A percentile compares a stretch with the other conserved stretches of the same genome.
Evolutionary conservation across 2,797 vertebrate genomes (phyloP).

Genomic region (Phalanger gymnotis): DNA sequence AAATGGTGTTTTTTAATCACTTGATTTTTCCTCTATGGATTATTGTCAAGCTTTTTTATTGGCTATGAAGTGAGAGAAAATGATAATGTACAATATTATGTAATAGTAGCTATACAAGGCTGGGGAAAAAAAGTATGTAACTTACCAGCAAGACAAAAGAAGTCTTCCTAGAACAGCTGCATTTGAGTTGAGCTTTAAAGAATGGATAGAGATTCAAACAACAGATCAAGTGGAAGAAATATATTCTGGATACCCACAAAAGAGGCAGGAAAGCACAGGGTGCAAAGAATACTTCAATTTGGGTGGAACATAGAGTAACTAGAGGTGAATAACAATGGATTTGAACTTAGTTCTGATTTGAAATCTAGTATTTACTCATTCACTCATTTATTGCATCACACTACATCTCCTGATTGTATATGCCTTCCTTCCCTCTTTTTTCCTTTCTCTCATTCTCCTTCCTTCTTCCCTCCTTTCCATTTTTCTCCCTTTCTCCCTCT

Average conservation of each 20-base stretch:
- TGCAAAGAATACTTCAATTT: not conserved
- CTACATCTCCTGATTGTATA: not conserved
- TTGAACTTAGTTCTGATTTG: not conserved
- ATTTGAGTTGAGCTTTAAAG: not conserved
- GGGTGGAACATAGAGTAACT: not conserved
- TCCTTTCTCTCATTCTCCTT: not conserved
- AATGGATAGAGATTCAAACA: not conserved
- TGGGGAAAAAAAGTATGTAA: not conserved
- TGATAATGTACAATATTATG: not conserved
- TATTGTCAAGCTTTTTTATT: not conserved
- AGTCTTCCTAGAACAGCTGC: not conserved
- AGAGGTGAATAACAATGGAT: too few relatives aligned
- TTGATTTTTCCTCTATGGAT: not conserved
- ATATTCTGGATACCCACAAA: not conserved
- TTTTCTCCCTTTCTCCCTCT: not conserved
- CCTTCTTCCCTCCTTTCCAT: not conserved
- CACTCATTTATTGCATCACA: not conserved
- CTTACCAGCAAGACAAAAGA: not conserved
- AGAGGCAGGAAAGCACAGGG: not conserved
- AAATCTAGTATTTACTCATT: not conserved
- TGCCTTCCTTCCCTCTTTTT: not conserved
- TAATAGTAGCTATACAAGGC: not conserved
- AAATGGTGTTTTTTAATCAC: not conserved
- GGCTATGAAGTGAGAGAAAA: not conserved
- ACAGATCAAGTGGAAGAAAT: not conserved